Conservation (phyloP, 2,797 vertebrate genomes). For the Enteromius radiatus region DNA sequence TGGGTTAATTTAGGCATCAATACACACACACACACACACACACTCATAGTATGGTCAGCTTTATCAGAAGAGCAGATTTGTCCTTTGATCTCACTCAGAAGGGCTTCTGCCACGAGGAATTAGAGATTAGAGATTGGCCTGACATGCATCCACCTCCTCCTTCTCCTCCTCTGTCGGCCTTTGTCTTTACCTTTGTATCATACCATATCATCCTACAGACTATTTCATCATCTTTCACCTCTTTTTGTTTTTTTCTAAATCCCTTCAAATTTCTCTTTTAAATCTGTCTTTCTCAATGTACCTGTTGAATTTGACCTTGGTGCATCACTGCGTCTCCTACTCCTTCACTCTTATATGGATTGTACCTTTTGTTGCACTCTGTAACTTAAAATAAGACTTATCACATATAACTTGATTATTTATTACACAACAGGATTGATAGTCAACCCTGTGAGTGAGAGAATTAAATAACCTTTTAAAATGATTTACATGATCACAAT, state of each 20-base stretch:
- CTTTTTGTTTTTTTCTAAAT: background rate
- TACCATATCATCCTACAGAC: background rate
- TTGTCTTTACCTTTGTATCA: slow-evolving; percentile 39
- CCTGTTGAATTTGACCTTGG: slow-evolving; percentile 28
- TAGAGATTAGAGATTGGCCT: slow-evolving; percentile 62
- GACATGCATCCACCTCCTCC: slow-evolving; percentile 53
- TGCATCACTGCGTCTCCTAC: slow-evolving; percentile 1
- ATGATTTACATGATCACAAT: background rate
- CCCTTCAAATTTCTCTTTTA: background rate
- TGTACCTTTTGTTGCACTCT: background rate
- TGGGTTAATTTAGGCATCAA: background rate
- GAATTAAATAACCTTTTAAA: background rate
- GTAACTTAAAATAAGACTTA: background rate
- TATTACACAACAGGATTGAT: background rate
- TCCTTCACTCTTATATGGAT: background rate
- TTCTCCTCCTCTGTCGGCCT: slow-evolving; percentile 14
- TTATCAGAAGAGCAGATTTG: slow-evolving; percentile 68
- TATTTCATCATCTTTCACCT: slow-evolving; percentile 24
- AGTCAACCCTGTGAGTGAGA: background rate
- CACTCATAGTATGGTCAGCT: slow-evolving; percentile 41
- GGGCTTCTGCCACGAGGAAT: slow-evolving; percentile 65
- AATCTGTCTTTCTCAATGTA: slow-evolving; percentile 35
- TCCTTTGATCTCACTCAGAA: slow-evolving; percentile 67
- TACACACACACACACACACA: slow-evolving; percentile 43
- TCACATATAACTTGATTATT: background rate